Evolutionary conservation across 2,797 vertebrate species (phyloP).

Genomic region (Mareca penelope): DNA sequence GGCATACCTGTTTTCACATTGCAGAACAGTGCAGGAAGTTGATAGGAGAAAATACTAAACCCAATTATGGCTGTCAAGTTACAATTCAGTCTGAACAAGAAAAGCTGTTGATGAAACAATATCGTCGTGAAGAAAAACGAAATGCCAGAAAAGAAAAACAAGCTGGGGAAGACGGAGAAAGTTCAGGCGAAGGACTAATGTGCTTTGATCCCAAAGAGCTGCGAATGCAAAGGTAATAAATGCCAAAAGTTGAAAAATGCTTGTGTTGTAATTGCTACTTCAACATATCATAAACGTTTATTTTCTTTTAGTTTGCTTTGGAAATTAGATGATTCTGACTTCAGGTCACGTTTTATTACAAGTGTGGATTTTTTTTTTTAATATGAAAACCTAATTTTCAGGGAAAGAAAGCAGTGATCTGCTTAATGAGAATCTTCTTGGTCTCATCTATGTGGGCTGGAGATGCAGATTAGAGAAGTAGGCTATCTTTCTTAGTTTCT

Average conservation of each 20-base stretch:
- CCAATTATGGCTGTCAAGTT: slow-evolving; percentile 92
- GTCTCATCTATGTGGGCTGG: slow-evolving; percentile 74
- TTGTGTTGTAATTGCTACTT: slow-evolving; percentile 53
- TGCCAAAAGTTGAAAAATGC: slow-evolving; percentile 47
- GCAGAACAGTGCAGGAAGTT: slow-evolving; percentile 83
- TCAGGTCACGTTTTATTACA: slow-evolving; percentile 59
- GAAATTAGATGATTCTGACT: slow-evolving; percentile 52
- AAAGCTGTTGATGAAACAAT: slow-evolving; percentile 91
- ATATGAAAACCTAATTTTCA: slow-evolving; percentile 79
- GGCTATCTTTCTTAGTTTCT: slow-evolving; percentile 67
- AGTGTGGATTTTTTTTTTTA: slow-evolving; percentile 51
- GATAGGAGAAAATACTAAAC: slow-evolving; percentile 83
- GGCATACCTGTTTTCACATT: slow-evolving; percentile 17
- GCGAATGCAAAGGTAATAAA: slow-evolving; percentile 88
- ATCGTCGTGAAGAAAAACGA: slow-evolving; percentile 92
- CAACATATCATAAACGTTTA: slow-evolving; percentile 27
- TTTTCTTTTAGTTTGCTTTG: slow-evolving; percentile 57
- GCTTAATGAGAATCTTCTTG: slow-evolving; percentile 85
- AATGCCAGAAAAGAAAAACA: slow-evolving; percentile 89
- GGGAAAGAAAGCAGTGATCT: slow-evolving; percentile 79
- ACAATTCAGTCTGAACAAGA: slow-evolving; percentile 97
- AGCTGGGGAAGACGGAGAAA: slow-evolving; percentile 84
- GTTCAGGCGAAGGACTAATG: slow-evolving; percentile 77
- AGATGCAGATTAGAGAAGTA: slow-evolving; percentile 80
- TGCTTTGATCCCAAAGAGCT: slow-evolving; percentile 93